These are phyloP conservation scores for Spilosoma lubricipeda DNA, from an alignment of 2,888 invertebrate genomes.

Conservation along the genomic window DNA sequence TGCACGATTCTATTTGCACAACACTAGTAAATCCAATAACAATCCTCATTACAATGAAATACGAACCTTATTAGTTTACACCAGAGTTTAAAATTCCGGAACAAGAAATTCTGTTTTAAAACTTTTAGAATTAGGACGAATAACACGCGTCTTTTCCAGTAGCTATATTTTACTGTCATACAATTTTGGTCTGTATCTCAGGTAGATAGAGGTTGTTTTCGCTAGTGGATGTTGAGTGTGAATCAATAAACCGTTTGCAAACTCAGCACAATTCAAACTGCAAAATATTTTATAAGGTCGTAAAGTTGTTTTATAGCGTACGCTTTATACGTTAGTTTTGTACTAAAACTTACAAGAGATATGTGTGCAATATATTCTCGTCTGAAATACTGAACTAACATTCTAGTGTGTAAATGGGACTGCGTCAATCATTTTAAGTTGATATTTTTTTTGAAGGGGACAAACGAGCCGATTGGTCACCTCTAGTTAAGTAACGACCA, in stretches of 20 bases:
- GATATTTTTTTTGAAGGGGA: too few relatives aligned
- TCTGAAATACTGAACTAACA: constrained; percentile 24
- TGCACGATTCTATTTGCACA: constrained; percentile 55
- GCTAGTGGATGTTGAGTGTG: constrained; percentile 25
- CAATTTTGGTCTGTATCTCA: constrained; percentile 22
- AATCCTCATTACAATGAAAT: constrained; percentile 25
- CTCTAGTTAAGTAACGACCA: too few relatives aligned
- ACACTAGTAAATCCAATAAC: constrained; percentile 56
- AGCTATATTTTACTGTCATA: constrained; percentile 23
- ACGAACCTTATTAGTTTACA: constrained; percentile 22
- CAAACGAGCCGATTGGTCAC: too few relatives aligned
- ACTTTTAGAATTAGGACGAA: constrained; percentile 40
- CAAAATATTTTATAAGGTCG: constrained; percentile 60
- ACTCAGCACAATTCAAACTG: constrained; percentile 52
- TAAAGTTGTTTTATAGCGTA: constrained; percentile 46
- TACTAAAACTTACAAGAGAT: constrained; percentile 28
- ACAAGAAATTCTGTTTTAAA: constrained; percentile 34
- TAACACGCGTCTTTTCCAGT: constrained; percentile 50
- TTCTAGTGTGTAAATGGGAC: constrained; percentile 21
- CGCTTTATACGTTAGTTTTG: constrained; percentile 38
- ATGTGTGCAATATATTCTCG: constrained; percentile 18
- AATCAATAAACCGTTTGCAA: constrained; percentile 62
- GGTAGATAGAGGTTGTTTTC: constrained; percentile 27
- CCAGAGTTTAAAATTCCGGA: constrained; percentile 44
- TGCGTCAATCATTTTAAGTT: not conserved